Base-by-base conservation (phyloP, 2,888 invertebrate genomes). In the Aproaerema taeniolella region DNA sequence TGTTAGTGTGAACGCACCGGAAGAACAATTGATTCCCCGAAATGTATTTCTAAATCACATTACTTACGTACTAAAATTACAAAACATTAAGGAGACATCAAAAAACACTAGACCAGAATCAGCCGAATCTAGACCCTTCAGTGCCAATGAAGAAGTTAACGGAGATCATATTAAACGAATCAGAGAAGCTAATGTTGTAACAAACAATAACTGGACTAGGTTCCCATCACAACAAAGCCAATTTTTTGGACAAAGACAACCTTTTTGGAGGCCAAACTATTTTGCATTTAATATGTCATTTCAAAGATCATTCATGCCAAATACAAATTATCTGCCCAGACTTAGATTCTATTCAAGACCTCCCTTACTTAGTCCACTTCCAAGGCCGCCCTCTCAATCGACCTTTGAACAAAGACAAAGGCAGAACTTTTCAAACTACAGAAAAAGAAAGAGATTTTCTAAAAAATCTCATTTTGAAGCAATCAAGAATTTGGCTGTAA, bases 41-140 rank as follows among this genome's bases (percentile, higher is more conserved):
- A 72, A 71, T 47, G 57, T 83, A 35, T 61, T 57, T 38, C 56
- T 78, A n/a, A 71, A 66, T 39, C 71, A 71, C 36, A 43, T 60
- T 5, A 46, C 42, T n/a, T 82, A 80, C 52, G 52, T 53, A 2
- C 38, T 85, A 1, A 71, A 81, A 53, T 20, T 81, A 14, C 49
- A 61, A 9, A 59, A 52, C 37, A 46, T 81, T 8, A 55, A 46
- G 39, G 53, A 47, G 7, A 70, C 55, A 45, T 43, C 50, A 6
- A 69, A 57, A 45, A 43, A 48, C n/a, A 25, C 29, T 3, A 52
- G 38, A 24, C 38, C 53, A 2, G n/a, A n/a, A n/a, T 55, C 63
- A 3, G 45, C 48, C n/a, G 53, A 60, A n/a, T 46, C 56, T 9
- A 47, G 49, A 29, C 40, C 59, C 9, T 70, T 67, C 28, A 67